Evolutionary conservation across 2,888 invertebrate genomes (phyloP), one percentile per base, ranked within the genome.

Genomic region (Monochamus alternatus): DNA sequence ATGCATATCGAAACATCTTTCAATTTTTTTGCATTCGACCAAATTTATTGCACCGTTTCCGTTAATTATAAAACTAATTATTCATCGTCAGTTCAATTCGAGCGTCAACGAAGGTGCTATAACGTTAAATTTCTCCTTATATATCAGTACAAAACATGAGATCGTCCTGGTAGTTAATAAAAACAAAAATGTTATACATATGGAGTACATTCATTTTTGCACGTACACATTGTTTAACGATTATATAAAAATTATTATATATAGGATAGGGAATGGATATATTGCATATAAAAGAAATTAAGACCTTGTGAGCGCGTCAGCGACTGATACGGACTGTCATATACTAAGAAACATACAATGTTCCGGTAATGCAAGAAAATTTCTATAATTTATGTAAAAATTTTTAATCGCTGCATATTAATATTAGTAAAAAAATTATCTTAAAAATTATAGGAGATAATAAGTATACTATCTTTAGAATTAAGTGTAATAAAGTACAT

Each of bases 171-270:
- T 38, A 9, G 58, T 43, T 43, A 68, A 68, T 38, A 68, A 43
- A 59, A 58, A 43, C 12, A 55, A 68, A 68, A 58, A 14, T 32
- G n/a, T 43, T 9, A 22, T 22, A 22, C 10, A 68, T 68, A 14
- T 58, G 38, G 68, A 32, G 5, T 68, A 68, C 68, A 32, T 68
- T 68, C 68, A 59, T 43, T 68, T 68, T 58, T 68, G 68, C 68
- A 68, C 68, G 68, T 68, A 68, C 31, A 44, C 68, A 59, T 38
- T 32, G 38, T 12, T 55, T 68, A 55, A 31, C 22, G 64, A 64
- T 47, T 64, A 55, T 58, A 58, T 52, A 58, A 68, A 68, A 68
- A 59, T 43, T 43, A 9, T 44, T 14, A 63, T 63, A 47, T 51
- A 32, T 66, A n/a, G 22, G 58, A 38, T 68, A 58, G 43, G 43